Percentiles rank a stretch among this genome's conserved stretches.
phyloP scores from a whole-genome alignment of 1,140 invertebrate genomes.

The Oedothorax gibbosus region DNA sequence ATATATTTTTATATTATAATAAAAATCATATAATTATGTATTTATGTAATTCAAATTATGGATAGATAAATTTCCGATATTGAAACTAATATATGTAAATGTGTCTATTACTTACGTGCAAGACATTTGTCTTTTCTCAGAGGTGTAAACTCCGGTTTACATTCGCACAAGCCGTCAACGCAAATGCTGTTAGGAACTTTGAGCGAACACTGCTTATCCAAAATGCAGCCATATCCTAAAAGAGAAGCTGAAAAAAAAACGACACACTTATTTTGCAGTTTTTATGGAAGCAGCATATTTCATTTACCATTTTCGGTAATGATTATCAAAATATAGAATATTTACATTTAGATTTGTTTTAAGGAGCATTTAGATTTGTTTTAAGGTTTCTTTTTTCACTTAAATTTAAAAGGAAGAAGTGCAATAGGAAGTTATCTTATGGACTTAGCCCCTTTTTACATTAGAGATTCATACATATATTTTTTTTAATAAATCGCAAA shows the following conservation, averaged over 20 bases:
- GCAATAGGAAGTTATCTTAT: too few species aligned
- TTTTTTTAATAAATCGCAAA: too few species aligned
- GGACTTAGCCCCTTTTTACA: too few species aligned
- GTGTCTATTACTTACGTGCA: constrained; percentile 78
- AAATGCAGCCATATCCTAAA: constrained; percentile 79
- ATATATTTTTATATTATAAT: neutral
- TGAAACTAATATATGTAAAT: neutral
- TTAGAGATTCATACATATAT: too few species aligned
- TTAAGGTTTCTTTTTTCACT: too few species aligned
- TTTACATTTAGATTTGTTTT: too few species aligned
- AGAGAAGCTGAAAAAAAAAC: constrained; percentile 75
- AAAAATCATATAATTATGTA: neutral
- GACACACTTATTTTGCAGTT: neutral
- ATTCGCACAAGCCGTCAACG: constrained; percentile 79
- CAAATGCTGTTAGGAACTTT: constrained; percentile 84
- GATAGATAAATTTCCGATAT: neutral
- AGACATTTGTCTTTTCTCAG: constrained; percentile 89
- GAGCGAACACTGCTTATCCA: constrained; percentile 80
- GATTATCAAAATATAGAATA: too few species aligned
- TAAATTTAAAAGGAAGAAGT: too few species aligned
- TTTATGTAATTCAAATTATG: neutral
- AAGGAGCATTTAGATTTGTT: too few species aligned
- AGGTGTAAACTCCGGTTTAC: constrained; percentile 83
- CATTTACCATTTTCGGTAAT: too few species aligned
- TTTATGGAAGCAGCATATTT: too few species aligned